These are phyloP conservation scores for Prionailurus viverrinus DNA, from an alignment of 2,113 vertebrate genomes.

Conservation along the genomic window DNA sequence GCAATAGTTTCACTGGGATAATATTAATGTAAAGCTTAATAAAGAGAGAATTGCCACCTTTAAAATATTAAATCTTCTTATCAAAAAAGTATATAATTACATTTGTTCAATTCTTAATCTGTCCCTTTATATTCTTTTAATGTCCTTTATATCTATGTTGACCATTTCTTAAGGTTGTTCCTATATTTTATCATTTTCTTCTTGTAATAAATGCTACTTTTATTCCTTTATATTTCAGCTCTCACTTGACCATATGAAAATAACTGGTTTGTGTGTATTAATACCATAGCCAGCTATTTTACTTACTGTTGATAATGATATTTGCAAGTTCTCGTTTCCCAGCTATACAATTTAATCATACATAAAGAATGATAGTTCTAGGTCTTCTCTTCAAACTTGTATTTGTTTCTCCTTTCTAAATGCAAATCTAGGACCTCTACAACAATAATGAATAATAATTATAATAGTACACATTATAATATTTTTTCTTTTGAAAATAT, in stretches of 20 bases:
- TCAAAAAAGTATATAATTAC: background rate
- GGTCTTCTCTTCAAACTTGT: background rate
- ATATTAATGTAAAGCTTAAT: background rate
- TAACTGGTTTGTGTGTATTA: background rate
- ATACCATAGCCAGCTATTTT: background rate
- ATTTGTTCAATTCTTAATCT: slow-evolving; percentile 36
- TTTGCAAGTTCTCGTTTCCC: background rate
- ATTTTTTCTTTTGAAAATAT: slow-evolving; percentile 40
- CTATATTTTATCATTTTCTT: slow-evolving; percentile 34
- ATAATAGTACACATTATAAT: background rate
- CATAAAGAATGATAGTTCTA: slow-evolving; percentile 27
- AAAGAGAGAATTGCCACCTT: background rate
- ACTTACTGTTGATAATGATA: background rate
- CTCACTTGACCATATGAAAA: background rate
- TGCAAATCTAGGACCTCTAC: background rate
- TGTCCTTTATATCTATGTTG: background rate
- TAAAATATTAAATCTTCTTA: background rate
- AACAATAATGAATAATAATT: background rate
- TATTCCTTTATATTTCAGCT: slow-evolving; percentile 18
- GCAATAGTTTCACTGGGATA: background rate
- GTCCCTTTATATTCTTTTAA: background rate
- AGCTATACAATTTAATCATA: slow-evolving; percentile 2
- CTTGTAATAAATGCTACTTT: background rate
- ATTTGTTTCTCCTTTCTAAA: background rate
- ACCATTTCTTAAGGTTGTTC: background rate